Base-by-base conservation (phyloP, 1,140 invertebrate species). In the Pristionchus pacificus region DNA sequence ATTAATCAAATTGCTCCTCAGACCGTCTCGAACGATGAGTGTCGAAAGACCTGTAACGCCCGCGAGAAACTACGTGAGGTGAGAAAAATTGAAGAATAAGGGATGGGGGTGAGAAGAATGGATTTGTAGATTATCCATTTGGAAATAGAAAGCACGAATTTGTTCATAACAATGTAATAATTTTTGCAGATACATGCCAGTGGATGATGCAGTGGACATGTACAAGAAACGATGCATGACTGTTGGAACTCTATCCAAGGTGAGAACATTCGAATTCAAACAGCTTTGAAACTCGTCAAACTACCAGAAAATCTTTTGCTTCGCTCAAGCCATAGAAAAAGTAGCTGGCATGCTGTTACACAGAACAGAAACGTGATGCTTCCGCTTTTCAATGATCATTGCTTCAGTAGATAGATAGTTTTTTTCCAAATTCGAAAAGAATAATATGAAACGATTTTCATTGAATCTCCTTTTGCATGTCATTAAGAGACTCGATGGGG, bases 191-290 rank as follows among this genome's bases (percentile, higher is more conserved):
- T 76, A 76, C 74, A 76, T 76, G 75, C 75, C 75, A 15, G 74
- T 76, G 13, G 75, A 76, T 62, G 75, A 76, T 60, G 75, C 75
- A 15, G 71, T 76, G 38, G 72, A 74, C 60, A 76, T 76, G 75
- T 76, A 75, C 69, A 76, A 76, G 60, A 76, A 76, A 64, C 62
- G 75, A 63, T 76, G 75, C 32, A 76, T 76, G 75, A 76, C 75
- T 14, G 74, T 76, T 24, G 75, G 75, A 58, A 76, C 75, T 19
- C 62, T 76, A 14, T 75, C 72, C 15, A 76, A 76, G 71, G 71
- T 73, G 3, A 1, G 67, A 29, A 28, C 29, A 2, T 66, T 31
- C n/a, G 2, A 31, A n/a, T 14, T 57, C 55, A 57, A 57, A 14
- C 55, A 14, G n/a, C 14, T 14, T 14, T 14, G n/a, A 14, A 27